Evolutionary conservation across 2,797 vertebrate species (phyloP).

Genomic region (Natrix natrix): DNA sequence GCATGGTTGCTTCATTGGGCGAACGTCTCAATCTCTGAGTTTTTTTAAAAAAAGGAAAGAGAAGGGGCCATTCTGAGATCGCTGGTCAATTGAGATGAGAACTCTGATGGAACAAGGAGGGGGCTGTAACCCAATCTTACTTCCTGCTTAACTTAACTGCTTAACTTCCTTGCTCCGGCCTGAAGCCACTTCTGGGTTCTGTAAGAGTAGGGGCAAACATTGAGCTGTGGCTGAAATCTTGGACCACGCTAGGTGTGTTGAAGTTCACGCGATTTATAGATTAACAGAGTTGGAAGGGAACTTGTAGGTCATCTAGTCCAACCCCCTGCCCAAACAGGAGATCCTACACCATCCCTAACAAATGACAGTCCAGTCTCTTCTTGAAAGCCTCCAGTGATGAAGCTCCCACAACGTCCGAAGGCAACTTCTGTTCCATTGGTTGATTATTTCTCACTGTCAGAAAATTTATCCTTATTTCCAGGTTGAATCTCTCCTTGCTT

Average conservation of each 20-base stretch:
- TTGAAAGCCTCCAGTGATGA: too few relatives aligned
- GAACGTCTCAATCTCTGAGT: not conserved
- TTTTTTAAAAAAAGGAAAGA: not conserved
- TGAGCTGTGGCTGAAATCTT: slow-evolving; percentile 10
- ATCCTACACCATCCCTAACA: not conserved
- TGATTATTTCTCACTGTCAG: too few relatives aligned
- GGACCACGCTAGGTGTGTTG: not conserved
- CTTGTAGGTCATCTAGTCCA: not conserved
- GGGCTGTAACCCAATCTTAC: not conserved
- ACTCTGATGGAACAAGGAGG: not conserved
- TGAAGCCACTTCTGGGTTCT: not conserved
- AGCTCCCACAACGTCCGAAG: too few relatives aligned
- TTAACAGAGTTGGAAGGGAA: not conserved
- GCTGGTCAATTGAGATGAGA: not conserved
- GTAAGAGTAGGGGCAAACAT: slow-evolving; percentile 16
- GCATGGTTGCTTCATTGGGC: not conserved
- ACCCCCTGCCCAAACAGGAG: not conserved
- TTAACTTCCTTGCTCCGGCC: not conserved
- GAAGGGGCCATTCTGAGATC: slow-evolving; percentile 13
- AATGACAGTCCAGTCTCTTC: not conserved
- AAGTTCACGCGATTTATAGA: too few relatives aligned
- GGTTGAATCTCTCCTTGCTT: too few relatives aligned
- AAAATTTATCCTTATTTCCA: too few relatives aligned
- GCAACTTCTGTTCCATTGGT: too few relatives aligned
- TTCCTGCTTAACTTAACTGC: not conserved